These are phyloP conservation scores for Distichodus sexfasciatus DNA, from an alignment of 2,797 vertebrate genomes.

Conservation along the genomic window DNA sequence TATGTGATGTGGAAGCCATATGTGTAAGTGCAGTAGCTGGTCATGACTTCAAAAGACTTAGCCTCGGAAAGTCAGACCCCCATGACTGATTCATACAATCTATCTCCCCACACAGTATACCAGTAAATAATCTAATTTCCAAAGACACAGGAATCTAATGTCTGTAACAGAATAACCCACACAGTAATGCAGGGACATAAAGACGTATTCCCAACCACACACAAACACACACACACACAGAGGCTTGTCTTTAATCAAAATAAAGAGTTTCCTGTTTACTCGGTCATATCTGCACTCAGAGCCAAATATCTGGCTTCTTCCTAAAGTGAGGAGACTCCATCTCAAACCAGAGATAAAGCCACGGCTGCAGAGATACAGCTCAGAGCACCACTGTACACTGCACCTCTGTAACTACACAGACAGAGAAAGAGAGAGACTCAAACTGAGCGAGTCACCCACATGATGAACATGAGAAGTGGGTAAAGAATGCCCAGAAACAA, in stretches of 20 bases:
- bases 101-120: not conserved
- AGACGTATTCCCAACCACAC: not conserved
- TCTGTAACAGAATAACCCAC: not conserved
- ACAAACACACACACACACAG: conserved; percentile 5
- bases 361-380: no score
- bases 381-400: no score
- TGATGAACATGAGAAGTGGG: no score
- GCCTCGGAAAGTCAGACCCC: no score
- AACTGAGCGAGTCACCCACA: no score
- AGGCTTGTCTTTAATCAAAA: conserved; percentile 43
- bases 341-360: no score
- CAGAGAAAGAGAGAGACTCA: no score
- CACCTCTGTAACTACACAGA: no score
- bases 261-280: conserved; percentile 55
- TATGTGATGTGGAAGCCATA: no score
- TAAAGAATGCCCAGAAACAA: no score
- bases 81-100: not conserved
- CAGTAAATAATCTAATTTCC: not conserved
- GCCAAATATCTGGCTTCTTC: conserved; percentile 41
- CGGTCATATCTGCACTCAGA: conserved; percentile 30
- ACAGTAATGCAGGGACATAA: not conserved
- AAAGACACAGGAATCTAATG: not conserved
- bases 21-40: no score
- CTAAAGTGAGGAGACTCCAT: conserved; percentile 4
- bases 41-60: no score